Evolutionary conservation across 2,888 invertebrate species (phyloP), one percentile per base, ranked within the genome.

Genomic region (Ochropacha duplaris): DNA sequence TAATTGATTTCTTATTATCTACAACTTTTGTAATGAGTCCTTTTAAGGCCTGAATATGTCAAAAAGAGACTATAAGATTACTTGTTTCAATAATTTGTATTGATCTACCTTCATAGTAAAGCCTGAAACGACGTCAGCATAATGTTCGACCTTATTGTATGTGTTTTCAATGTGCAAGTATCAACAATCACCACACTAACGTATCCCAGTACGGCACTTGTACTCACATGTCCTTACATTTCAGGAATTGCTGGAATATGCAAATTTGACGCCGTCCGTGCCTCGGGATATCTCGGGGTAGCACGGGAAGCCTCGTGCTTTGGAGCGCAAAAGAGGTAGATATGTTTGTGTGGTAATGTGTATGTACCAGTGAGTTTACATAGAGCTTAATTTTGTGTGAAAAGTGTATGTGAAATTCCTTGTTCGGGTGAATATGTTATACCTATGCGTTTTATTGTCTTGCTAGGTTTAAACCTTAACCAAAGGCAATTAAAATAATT

Each of bases 271-370:
- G 69, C 74, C 70, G 68, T 9, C 16, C 19, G 19, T 16, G 16
- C 19, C 9, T 44, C 44, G 44, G 19, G 68, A 72, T 71, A 71
- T 78, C 78, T 70, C 66, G 68, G 69, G 65, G 62, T 59, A 58
- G 64, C 67, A 62, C 65, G 54, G 55, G 34, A 6, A 14, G 14
- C 51, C 36, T 31, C 44, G 24, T 50, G 60, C 61, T 50, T 44
- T 49, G 51, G 55, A n/a, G 49, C 55, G 34, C 57, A 59, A 59
- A 62, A 62, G 60, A 52, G 6, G 16, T 52, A 52, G 6, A 5
- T 52, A 74, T 86, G 86, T 87, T 87, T 87, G 84, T 84, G 83
- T 76, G 81, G 78, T 79, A 74, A 77, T 84, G 81, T 86, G 84
- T 85, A 36, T 83, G 80, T 83, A 79, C 73, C 68, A 12, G 31